Percentiles rank a stretch among this genome's conserved stretches.
phyloP scores from a whole-genome alignment of 2,113 vertebrate species.

The Malurus elegans region DNA sequence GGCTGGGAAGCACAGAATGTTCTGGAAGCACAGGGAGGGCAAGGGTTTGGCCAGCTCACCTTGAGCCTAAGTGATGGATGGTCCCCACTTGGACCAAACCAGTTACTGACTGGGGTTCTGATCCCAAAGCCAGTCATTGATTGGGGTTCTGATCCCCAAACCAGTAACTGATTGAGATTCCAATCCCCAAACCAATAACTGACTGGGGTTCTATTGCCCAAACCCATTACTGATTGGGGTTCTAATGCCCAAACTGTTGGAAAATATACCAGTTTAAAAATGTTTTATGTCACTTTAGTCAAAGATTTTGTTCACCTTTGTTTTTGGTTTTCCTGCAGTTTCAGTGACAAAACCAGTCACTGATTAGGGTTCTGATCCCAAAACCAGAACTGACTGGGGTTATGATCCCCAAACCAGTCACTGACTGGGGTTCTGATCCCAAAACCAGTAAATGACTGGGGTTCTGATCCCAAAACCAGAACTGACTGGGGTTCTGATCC shows the following conservation, averaged over 20 bases:
- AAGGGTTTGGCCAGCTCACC: conserved; percentile 17
- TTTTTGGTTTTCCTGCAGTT: no score
- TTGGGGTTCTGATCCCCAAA: background rate
- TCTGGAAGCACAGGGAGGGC: background rate
- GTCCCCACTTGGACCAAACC: background rate
- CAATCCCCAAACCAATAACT: background rate
- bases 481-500: background rate
- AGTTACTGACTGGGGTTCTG: background rate
- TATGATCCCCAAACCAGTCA: background rate
- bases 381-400: no score
- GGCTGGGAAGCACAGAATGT: background rate
- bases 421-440: background rate
- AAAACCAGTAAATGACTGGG: background rate
- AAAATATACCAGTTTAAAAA: no score
- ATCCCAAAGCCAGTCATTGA: background rate
- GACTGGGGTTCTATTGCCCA: no score
- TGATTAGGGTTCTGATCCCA: no score
- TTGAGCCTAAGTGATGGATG: background rate
- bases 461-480: background rate
- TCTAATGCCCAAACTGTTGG: background rate
- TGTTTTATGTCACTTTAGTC: no score
- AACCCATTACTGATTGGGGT: no score
- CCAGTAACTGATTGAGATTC: background rate
- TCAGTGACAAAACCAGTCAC: no score
- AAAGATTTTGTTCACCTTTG: no score